A percentile compares a stretch with the other conserved stretches of the same genome.
phyloP scores from a whole-genome alignment of 2,888 invertebrate genomes.

The Sphaerophoria taeniata region DNA sequence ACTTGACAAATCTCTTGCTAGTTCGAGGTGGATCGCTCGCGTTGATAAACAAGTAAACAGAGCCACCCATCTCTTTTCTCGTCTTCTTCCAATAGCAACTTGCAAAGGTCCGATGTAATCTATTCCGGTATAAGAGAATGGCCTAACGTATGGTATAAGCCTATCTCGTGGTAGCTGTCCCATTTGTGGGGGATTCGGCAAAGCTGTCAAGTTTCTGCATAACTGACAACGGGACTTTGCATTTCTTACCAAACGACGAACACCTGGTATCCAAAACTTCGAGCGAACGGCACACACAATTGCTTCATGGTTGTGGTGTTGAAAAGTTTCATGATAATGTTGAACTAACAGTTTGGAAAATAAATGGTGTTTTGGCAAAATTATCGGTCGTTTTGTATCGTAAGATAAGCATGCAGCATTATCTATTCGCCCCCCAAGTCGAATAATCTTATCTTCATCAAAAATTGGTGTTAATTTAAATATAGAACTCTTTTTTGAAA shows the following conservation, averaged over 20 bases:
- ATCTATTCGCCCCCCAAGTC: constrained; percentile 34
- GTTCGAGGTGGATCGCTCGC: constrained; percentile 54
- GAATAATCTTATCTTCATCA: constrained; percentile 26
- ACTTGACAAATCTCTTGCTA: constrained; percentile 56
- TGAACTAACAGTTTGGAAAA: no score
- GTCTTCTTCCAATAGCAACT: constrained; percentile 59
- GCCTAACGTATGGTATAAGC: neutral
- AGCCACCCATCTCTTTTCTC: constrained; percentile 70
- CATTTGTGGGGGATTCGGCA: no score
- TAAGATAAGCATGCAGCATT: constrained; percentile 37
- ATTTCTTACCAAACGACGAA: no score
- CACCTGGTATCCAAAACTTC: no score
- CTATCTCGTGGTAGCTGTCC: neutral
- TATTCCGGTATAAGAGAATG: neutral
- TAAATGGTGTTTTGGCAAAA: no score
- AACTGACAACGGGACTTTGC: no score
- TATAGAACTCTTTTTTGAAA: constrained; percentile 32
- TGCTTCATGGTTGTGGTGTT: no score
- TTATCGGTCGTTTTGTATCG: neutral
- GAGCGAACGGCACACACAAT: no score
- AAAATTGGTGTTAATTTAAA: constrained; percentile 34
- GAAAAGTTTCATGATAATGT: no score
- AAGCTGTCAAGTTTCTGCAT: no score
- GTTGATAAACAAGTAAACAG: constrained; percentile 53
- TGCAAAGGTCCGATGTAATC: neutral